Evolutionary conservation across 2,797 vertebrate genomes (phyloP), one percentile per base, ranked within the genome.

Genomic region (Sebastes umbrosus): DNA sequence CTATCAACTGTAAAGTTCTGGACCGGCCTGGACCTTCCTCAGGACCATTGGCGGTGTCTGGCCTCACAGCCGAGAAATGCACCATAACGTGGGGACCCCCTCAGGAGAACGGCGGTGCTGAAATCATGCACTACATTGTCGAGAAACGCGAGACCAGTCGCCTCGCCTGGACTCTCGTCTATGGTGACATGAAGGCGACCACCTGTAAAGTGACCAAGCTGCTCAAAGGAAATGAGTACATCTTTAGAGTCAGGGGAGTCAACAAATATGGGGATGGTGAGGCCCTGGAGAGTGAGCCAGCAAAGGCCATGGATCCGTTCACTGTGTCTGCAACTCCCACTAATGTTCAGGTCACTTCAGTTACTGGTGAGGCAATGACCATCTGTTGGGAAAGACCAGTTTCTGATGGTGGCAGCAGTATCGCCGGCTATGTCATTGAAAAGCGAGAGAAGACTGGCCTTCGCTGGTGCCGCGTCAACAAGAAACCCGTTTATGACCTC

Each of bases 91-190:
- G 98, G 98, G 98, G 97, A 91, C 95, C 96, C 0, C 98, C 98
- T 80, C 97, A 98, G 90, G 98, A 99, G 95, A 98, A 99, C 5
- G 98, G 98, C 1, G 98, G 98, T 60, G 98, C 97, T 79, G 97
- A 98, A 93, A 96, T 99, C 20, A 96, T 98, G 92, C 95, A 99
- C 86, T 99, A 99, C 86, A 95, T 99, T 90, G 97, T 99, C 77
- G 98, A 99, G 92, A 99, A 99, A 90, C 97, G 98, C 71, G 99
- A 99, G 93, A 99, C 99, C 75, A 99, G 98, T 89, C 97, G 95
- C 67, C 96, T 99, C 78, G 97, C 98, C 27, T 99, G 99, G 99
- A 99, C 98, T 52, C 92, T 98, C 86, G 96, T 98, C 89, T 96
- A 99, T 92, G 96, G 92, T 89, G 98, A 99, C 87, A 96, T 98